Evolutionary conservation across 2,888 invertebrate species (phyloP).

Genomic region (Nezara viridula): DNA sequence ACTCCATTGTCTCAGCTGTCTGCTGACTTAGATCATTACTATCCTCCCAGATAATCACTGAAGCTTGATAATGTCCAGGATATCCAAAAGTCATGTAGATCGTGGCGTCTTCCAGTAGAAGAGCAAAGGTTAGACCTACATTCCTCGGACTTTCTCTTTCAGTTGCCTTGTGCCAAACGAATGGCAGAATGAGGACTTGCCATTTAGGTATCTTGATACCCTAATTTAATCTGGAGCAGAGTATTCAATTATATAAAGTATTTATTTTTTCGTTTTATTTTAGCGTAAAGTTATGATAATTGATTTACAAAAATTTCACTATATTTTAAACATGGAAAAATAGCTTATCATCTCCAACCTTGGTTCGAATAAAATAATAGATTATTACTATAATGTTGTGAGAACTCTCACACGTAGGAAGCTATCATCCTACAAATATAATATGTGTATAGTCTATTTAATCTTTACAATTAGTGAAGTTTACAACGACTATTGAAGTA

Average conservation of each 20-base stretch:
- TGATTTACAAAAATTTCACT: not conserved
- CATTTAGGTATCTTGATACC: constrained; percentile 14
- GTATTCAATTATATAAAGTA: not conserved
- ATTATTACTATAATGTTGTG: no score
- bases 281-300: not conserved
- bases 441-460: no score
- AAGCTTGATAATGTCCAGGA: no score
- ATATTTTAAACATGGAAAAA: not conserved
- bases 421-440: no score
- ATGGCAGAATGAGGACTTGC: constrained; percentile 26
- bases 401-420: no score
- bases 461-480: no score
- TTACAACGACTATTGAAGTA: no score
- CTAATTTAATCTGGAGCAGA: not conserved
- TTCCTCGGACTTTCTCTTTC: constrained; percentile 10
- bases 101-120: not conserved
- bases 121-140: constrained; percentile 36
- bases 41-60: no score
- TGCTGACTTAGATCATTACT: no score
- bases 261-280: not conserved
- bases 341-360: no score
- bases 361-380: no score
- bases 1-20: no score
- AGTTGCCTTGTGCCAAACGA: not conserved
- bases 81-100: not conserved